Percentiles rank a stretch among this genome's conserved stretches.
Conservation (phyloP, 1,140 invertebrate genomes). For the Onthophagus taurus region DNA sequence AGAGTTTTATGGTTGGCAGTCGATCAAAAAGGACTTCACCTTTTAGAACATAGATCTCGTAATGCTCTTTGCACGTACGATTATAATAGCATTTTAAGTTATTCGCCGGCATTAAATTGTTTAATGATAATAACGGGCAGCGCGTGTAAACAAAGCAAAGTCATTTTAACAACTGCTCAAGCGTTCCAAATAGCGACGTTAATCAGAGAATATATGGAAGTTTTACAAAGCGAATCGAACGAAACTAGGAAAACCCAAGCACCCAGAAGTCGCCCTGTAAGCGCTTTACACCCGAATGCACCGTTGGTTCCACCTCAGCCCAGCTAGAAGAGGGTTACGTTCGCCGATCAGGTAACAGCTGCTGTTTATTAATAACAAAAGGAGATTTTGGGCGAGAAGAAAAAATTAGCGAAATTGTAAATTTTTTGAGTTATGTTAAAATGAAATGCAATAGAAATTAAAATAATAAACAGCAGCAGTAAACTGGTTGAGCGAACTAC, state of each 20-base stretch:
- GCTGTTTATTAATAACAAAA: slow-evolving; percentile 20
- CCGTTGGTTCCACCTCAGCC: slow-evolving; percentile 39
- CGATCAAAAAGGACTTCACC: slow-evolving; percentile 85
- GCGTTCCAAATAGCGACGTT: slow-evolving; percentile 89
- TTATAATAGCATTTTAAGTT: slow-evolving; percentile 76
- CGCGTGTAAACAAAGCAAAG: slow-evolving; percentile 82
- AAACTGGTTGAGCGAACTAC: neutral
- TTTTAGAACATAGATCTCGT: slow-evolving; percentile 78
- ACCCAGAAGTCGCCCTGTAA: slow-evolving; percentile 37
- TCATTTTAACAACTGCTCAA: slow-evolving; percentile 38
- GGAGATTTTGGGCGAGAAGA: neutral
- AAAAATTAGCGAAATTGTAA: neutral
- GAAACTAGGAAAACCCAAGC: slow-evolving; percentile 25
- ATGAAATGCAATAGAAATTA: neutral
- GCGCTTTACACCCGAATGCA: slow-evolving; percentile 40
- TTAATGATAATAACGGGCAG: slow-evolving; percentile 84
- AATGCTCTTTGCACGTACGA: slow-evolving; percentile 84
- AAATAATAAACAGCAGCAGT: neutral
- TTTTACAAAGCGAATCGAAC: slow-evolving; percentile 45
- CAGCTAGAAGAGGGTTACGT: slow-evolving; percentile 40
- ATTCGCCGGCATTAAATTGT: slow-evolving; percentile 79
- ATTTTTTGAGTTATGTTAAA: neutral
- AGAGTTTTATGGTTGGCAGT: slow-evolving; percentile 83
- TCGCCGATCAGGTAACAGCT: slow-evolving; percentile 35
- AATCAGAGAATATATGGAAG: slow-evolving; percentile 85